Evolutionary conservation across 2,113 vertebrate species (phyloP).

Genomic region (Carassius carassius): DNA sequence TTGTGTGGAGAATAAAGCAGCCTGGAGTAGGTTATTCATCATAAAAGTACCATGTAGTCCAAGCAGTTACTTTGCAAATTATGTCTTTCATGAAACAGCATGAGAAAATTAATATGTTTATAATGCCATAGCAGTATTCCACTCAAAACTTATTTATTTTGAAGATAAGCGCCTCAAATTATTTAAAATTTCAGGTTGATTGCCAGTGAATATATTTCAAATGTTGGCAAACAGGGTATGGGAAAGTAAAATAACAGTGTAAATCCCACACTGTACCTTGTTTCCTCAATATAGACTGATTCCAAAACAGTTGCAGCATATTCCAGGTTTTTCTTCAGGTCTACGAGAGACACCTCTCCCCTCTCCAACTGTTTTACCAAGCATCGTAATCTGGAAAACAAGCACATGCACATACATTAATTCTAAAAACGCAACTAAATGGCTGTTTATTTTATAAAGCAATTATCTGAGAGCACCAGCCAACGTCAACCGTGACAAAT

Average conservation of each 20-base stretch:
- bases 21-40: constrained; percentile 1
- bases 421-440: background rate
- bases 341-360: constrained; percentile 91
- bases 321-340: constrained; percentile 99
- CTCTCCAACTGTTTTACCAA: constrained; percentile 96
- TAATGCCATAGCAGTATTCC: background rate
- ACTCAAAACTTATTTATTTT: too few species aligned
- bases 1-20: background rate
- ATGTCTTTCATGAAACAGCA: background rate
- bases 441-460: background rate
- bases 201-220: background rate
- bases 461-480: background rate
- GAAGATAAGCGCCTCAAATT: too few species aligned
- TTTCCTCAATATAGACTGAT: constrained; percentile 96
- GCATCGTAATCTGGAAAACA: constrained; percentile 84
- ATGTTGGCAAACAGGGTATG: background rate
- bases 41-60: background rate
- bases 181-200: background rate
- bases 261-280: constrained; percentile 75
- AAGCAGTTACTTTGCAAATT: background rate
- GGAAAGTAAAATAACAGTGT: background rate
- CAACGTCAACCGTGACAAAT: background rate
- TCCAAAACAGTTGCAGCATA: constrained; percentile 95
- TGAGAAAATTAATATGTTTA: background rate
- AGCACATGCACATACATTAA: constrained; percentile 24